Conservation (phyloP, 2,113 vertebrate species). For the Sterna hirundo region DNA sequence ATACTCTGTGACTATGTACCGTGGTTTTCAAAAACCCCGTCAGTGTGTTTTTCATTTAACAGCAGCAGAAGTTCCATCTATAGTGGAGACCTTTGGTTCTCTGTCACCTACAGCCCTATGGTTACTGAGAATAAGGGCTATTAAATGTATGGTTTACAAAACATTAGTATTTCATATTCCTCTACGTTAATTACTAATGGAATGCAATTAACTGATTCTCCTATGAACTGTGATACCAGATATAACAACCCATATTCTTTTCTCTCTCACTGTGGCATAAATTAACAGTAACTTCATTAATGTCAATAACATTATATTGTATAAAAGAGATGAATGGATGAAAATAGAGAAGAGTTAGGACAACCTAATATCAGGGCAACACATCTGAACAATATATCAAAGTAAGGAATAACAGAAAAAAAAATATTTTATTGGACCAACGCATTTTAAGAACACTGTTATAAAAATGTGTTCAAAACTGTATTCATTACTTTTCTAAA, state of each 20-base stretch:
- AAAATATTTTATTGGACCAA: neutral
- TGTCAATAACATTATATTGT: neutral
- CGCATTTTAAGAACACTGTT: neutral
- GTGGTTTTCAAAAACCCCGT: neutral
- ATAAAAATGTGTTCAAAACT: neutral
- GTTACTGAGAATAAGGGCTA: neutral
- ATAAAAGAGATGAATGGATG: conserved; percentile 24
- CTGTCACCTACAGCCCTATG: neutral
- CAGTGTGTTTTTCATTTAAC: neutral
- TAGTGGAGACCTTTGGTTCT: neutral
- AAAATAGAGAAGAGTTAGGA: neutral
- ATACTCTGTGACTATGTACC: rapidly evolving
- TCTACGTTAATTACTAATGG: conserved; percentile 32
- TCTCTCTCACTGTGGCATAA: conserved; percentile 25
- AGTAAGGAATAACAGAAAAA: neutral
- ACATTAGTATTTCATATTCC: conserved; percentile 45
- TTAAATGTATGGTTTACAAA: conserved; percentile 24
- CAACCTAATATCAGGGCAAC: neutral
- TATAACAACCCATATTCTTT: conserved; percentile 30
- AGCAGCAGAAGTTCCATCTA: neutral
- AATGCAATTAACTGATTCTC: conserved; percentile 48
- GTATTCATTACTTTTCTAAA: neutral
- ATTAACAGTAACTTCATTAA: conserved; percentile 52
- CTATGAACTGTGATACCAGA: conserved; percentile 26
- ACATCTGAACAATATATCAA: neutral